Evolutionary conservation across 1,140 invertebrate species (phyloP).

Genomic region (Zaprionus vittiger): DNA sequence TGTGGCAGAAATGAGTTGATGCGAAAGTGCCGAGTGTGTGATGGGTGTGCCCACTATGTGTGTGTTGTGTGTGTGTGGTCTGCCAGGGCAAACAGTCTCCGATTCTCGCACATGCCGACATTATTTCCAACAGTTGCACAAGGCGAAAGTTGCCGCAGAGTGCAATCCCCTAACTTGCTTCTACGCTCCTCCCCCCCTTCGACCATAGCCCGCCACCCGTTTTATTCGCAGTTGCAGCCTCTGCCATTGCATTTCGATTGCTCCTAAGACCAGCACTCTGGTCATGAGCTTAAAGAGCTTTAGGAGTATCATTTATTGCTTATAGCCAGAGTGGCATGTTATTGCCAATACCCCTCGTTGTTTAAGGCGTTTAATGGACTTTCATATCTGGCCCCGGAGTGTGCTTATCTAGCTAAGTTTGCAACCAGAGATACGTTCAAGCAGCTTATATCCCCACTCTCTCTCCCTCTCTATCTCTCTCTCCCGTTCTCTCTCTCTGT

Average conservation of each 20-base stretch:
- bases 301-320: constrained; percentile 57
- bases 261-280: constrained; percentile 42
- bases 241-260: constrained; percentile 54
- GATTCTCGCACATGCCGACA: constrained; percentile 21
- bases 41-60: not conserved
- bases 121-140: constrained; percentile 63
- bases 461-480: not conserved
- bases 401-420: not conserved
- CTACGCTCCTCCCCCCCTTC: not conserved
- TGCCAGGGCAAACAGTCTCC: constrained; percentile 27
- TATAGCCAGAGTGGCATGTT: constrained; percentile 57
- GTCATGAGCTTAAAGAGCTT: constrained; percentile 56
- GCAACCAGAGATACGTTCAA: not conserved
- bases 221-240: not conserved
- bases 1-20: constrained; percentile 33
- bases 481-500: not conserved
- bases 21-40: not conserved
- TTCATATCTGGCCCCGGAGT: not conserved
- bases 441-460: not conserved
- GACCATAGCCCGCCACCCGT: not conserved
- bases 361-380: constrained; percentile 9
- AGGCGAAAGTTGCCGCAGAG: constrained; percentile 38
- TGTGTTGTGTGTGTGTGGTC: constrained; percentile 11
- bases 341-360: constrained; percentile 48
- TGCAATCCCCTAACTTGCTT: constrained; percentile 3